A percentile compares a stretch with the other conserved stretches of the same genome.
These are phyloP conservation scores for Sebastes matsubarae DNA, from an alignment of 2,797 vertebrate genomes.

Conservation along the genomic window DNA sequence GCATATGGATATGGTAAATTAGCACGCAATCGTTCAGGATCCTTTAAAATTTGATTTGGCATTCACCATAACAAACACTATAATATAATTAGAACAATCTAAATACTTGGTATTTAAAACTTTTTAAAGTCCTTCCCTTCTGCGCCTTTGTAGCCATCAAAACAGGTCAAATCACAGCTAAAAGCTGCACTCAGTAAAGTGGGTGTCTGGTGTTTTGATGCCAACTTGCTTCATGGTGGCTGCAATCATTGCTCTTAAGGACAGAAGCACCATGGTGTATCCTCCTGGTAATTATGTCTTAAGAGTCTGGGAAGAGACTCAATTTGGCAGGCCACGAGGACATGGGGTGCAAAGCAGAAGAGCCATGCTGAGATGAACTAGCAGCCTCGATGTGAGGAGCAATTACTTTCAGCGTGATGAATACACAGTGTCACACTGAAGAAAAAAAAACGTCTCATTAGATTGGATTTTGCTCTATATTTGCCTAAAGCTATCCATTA, in stretches of 20 bases:
- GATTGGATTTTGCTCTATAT: conserved; percentile 6
- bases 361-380: conserved; percentile 50
- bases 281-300: conserved; percentile 49
- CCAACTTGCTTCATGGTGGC: conserved; percentile 21
- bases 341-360: conserved; percentile 27
- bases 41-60: background rate
- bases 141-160: background rate
- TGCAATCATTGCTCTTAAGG: conserved; percentile 41
- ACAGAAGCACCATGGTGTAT: conserved; percentile 30
- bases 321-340: conserved; percentile 44
- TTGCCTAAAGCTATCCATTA: conserved; percentile 4
- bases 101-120: background rate
- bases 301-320: conserved; percentile 55
- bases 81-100: background rate
- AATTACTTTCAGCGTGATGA: conserved; percentile 50
- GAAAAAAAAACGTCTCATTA: background rate
- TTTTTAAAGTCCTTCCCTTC: background rate
- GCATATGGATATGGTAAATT: background rate
- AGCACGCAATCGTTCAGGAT: background rate
- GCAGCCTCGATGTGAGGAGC: conserved; percentile 35
- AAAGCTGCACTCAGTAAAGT: conserved; percentile 10
- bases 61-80: background rate
- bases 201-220: conserved; percentile 9
- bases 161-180: background rate
- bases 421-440: conserved; percentile 27